A percentile compares a stretch with the other conserved stretches of the same genome.
These are phyloP conservation scores for Solen grandis DNA, from an alignment of 1,140 invertebrate species.

Conservation along the genomic window DNA sequence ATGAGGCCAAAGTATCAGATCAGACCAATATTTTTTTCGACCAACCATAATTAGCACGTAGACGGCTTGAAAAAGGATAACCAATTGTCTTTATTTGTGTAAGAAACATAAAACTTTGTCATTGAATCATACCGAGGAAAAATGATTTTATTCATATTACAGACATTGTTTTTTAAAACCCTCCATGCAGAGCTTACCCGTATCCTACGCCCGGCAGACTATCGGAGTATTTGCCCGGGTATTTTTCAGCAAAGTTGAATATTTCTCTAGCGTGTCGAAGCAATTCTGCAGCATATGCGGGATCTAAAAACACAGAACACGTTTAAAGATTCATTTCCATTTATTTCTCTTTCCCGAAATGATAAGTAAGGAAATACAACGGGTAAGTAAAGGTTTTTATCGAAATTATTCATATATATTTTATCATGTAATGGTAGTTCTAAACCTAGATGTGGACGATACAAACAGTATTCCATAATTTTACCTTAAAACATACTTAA, in stretches of 20 bases:
- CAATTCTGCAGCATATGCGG: constrained; percentile 81
- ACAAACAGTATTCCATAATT: too few species aligned
- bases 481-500: too few species aligned
- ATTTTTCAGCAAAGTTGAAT: constrained; percentile 84
- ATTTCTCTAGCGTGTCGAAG: constrained; percentile 83
- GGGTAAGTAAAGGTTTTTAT: neutral
- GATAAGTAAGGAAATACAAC: neutral
- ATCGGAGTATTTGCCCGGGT: constrained; percentile 84
- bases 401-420: too few species aligned
- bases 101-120: neutral
- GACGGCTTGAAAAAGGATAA: too few species aligned
- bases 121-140: neutral
- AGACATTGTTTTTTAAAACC: neutral
- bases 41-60: too few species aligned
- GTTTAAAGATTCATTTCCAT: neutral
- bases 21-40: too few species aligned
- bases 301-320: constrained; percentile 71
- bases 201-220: too few species aligned
- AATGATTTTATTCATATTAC: neutral
- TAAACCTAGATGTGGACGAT: too few species aligned
- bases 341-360: neutral
- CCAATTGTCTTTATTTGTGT: neutral
- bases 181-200: too few species aligned
- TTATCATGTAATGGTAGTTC: too few species aligned
- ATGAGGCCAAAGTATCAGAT: too few species aligned